Conservation (phyloP, 2,797 vertebrate genomes). For the Austrolebias charrua region DNA sequence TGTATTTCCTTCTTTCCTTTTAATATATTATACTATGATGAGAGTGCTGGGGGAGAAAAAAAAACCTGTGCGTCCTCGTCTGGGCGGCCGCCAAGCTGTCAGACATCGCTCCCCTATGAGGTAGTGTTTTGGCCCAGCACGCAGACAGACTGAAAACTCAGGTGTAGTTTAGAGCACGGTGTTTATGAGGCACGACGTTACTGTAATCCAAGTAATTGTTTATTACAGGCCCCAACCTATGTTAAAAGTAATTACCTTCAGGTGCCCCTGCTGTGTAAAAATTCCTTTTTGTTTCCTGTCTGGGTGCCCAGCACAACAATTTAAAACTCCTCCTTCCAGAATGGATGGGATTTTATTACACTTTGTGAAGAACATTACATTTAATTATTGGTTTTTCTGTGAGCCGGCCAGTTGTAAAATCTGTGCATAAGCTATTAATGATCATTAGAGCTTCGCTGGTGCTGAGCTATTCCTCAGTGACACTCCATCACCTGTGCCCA, state of each 20-base stretch:
- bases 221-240: conserved; percentile 59
- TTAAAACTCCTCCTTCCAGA: conserved; percentile 53
- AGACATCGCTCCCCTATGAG: conserved; percentile 59
- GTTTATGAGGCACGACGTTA: conserved; percentile 62
- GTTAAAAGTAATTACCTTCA: conserved; percentile 66
- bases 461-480: conserved; percentile 66
- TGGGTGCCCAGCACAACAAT: conserved; percentile 53
- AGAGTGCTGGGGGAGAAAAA: conserved; percentile 32
- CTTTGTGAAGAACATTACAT: conserved; percentile 62
- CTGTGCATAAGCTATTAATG: conserved; percentile 62
- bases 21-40: conserved; percentile 18
- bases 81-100: conserved; percentile 46
- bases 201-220: conserved; percentile 74
- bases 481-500: conserved; percentile 64
- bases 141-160: conserved; percentile 65
- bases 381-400: conserved; percentile 61
- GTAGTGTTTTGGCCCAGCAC: conserved; percentile 43
- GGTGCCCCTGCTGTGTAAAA: conserved; percentile 68
- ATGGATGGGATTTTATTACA: conserved; percentile 55
- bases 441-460: conserved; percentile 70
- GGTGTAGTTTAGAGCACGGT: conserved; percentile 58
- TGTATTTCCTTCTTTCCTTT: conserved; percentile 1
- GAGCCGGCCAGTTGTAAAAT: conserved; percentile 65
- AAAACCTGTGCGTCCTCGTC: conserved; percentile 28
- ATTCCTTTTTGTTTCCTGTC: conserved; percentile 71